Evolutionary conservation across 2,888 invertebrate species (phyloP).

Genomic region (Ophioninae sp.): DNA sequence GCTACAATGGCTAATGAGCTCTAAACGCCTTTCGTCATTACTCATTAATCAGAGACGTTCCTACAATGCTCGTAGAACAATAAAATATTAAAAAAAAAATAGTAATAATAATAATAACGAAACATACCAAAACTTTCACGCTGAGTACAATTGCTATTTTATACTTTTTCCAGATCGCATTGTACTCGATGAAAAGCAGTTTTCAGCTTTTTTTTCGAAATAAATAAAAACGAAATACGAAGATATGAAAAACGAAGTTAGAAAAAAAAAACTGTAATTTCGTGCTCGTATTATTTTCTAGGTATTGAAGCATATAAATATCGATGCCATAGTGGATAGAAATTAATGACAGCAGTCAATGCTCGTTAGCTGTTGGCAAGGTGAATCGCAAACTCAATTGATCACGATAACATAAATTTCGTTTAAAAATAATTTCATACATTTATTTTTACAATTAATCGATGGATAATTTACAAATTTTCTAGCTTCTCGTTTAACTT

Average conservation of each 20-base stretch:
- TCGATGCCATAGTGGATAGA: not conserved
- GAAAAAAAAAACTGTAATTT: not conserved
- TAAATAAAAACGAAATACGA: not conserved
- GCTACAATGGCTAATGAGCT: not conserved
- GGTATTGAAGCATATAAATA: not conserved
- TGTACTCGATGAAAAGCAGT: not conserved
- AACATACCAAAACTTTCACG: not conserved
- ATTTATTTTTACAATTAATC: constrained; percentile 36
- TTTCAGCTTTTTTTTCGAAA: not conserved
- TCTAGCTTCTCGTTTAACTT: constrained; percentile 19
- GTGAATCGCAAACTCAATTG: constrained; percentile 13
- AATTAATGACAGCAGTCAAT: not conserved
- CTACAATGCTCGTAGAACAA: not conserved
- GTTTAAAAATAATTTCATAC: constrained; percentile 18
- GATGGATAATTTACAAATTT: constrained; percentile 41
- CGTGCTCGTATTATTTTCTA: not conserved
- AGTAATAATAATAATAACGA: not conserved
- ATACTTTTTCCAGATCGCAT: not conserved
- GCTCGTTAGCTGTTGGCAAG: constrained; percentile 20
- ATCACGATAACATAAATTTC: not conserved
- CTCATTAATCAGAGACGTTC: not conserved
- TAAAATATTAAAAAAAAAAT: not conserved
- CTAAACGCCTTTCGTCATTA: not conserved
- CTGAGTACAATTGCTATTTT: not conserved
- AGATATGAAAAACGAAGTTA: no score